Evolutionary conservation across 2,888 invertebrate species (phyloP).

Genomic region (Linyphia triangularis): DNA sequence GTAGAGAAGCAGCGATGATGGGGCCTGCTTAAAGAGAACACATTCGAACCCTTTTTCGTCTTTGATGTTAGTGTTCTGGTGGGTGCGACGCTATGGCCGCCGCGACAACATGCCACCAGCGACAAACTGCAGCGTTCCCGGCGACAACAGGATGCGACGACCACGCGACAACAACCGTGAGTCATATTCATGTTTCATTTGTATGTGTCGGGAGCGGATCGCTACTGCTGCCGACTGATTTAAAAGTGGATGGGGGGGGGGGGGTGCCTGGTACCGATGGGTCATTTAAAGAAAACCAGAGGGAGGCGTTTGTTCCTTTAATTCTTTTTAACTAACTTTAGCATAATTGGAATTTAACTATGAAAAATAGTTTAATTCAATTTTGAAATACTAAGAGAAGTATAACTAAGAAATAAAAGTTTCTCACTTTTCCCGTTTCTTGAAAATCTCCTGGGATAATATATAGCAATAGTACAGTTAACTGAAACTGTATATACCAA

Average conservation of each 20-base stretch:
- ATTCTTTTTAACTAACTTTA: too few species aligned
- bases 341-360: too few species aligned
- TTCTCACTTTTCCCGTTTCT: too few species aligned
- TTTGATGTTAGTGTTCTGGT: constrained; percentile 69
- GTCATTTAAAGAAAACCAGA: background rate
- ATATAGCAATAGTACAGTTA: too few species aligned
- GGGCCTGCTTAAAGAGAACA: background rate
- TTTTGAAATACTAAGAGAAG: too few species aligned
- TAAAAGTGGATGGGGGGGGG: background rate
- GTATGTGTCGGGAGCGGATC: too few species aligned
- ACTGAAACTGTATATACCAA: too few species aligned
- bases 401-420: too few species aligned
- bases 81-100: constrained; percentile 68
- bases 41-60: background rate
- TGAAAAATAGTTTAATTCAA: too few species aligned
- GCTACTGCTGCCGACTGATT: too few species aligned
- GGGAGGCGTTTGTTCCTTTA: background rate
- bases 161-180: constrained; percentile 21
- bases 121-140: background rate
- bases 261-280: background rate
- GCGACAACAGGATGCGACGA: background rate
- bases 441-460: too few species aligned
- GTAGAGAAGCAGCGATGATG: background rate
- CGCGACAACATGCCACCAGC: constrained; percentile 9
- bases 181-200: background rate